phyloP scores from a whole-genome alignment of 2,113 vertebrate species.

The Nyctereutes procyonoides region DNA sequence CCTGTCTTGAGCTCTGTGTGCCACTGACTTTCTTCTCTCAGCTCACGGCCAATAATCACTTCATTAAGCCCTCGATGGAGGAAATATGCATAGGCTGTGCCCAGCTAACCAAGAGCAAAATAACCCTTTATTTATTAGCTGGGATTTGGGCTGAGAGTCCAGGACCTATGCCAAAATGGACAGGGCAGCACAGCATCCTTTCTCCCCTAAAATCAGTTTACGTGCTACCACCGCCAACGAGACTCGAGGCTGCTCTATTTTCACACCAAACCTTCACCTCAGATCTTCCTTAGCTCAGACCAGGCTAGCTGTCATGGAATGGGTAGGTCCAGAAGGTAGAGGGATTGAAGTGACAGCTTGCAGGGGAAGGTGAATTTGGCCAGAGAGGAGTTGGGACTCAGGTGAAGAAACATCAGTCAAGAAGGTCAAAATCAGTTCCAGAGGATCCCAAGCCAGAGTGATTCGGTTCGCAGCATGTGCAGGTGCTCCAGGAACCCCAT shows the following conservation, averaged over 20 bases:
- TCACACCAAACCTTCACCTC: not conserved
- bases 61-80: not conserved
- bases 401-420: not conserved
- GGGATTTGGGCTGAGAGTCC: not conserved
- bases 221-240: not conserved
- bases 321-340: not conserved
- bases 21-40: not conserved
- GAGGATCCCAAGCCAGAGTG: not conserved
- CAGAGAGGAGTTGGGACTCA: not conserved
- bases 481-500: not conserved
- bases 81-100: not conserved
- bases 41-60: not conserved
- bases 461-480: not conserved
- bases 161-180: not conserved
- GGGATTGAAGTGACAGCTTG: not conserved
- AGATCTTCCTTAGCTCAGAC: not conserved
- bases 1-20: not conserved
- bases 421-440: not conserved
- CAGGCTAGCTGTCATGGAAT: rapidly evolving
- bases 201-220: not conserved
- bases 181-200: not conserved
- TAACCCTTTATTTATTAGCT: not conserved
- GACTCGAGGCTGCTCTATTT: not conserved
- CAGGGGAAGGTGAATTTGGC: not conserved
- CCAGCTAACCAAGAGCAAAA: not conserved